A percentile compares a stretch with the other conserved stretches of the same genome.
These are phyloP conservation scores for Neoscelio sp. DNA, from an alignment of 2,888 invertebrate species.

Conservation along the genomic window DNA sequence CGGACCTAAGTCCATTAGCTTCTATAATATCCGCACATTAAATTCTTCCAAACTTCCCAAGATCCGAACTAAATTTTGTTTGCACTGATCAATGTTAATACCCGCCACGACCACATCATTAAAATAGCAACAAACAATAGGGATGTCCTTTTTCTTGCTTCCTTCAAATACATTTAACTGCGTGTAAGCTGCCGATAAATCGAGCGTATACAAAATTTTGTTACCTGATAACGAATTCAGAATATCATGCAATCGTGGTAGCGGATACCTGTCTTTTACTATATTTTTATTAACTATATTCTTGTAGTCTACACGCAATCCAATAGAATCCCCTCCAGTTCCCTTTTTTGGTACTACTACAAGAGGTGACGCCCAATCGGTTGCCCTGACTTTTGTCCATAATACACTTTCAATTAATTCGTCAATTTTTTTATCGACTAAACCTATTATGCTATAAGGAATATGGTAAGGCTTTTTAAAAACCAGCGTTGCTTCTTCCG, in stretches of 20 bases:
- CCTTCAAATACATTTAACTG: constrained; percentile 50
- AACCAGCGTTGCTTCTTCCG: constrained; percentile 30
- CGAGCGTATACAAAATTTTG: constrained; percentile 58
- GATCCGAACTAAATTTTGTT: constrained; percentile 30
- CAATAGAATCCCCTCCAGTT: not conserved
- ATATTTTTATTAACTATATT: constrained; percentile 20
- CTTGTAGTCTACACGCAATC: constrained; percentile 44
- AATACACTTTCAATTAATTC: constrained; percentile 16
- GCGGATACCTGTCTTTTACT: constrained; percentile 30
- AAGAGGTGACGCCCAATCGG: constrained; percentile 43
- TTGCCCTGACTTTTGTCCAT: constrained; percentile 40
- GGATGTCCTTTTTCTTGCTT: constrained; percentile 31
- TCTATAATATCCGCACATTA: constrained; percentile 18
- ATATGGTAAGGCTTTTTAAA: constrained; percentile 46
- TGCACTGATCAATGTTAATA: constrained; percentile 10
- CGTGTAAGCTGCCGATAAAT: constrained; percentile 50
- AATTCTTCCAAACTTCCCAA: constrained; percentile 44
- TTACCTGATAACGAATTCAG: constrained; percentile 35
- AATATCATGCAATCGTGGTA: constrained; percentile 36
- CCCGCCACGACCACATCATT: constrained; percentile 70
- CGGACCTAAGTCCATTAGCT: not conserved
- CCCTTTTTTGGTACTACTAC: constrained; percentile 40
- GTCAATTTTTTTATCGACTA: constrained; percentile 34
- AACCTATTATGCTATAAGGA: constrained; percentile 29
- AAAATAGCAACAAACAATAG: constrained; percentile 81